A percentile compares a stretch with the other conserved stretches of the same genome.
phyloP scores from a whole-genome alignment of 2,113 vertebrate genomes.

The Cinclus cinclus region DNA sequence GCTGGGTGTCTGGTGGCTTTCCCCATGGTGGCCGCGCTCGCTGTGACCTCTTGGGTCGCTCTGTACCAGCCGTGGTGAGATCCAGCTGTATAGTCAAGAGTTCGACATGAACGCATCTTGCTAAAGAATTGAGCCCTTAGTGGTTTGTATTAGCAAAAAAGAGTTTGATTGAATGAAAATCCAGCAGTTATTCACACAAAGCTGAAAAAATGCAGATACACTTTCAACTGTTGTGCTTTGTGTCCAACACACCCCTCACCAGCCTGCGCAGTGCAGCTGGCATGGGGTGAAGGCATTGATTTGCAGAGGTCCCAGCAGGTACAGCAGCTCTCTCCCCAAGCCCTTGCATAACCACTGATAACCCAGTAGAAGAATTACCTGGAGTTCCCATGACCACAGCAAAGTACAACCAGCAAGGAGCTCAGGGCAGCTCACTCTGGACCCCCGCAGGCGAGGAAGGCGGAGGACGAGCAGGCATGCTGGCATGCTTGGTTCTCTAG shows the following conservation, averaged over 20 bases:
- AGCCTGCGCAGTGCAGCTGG: slow-evolving; percentile 35
- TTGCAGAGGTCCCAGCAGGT: slow-evolving; percentile 68
- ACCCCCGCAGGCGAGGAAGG: neutral
- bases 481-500: slow-evolving; percentile 39
- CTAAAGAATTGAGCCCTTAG: slow-evolving; percentile 82
- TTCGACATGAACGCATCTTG: slow-evolving; percentile 72
- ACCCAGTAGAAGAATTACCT: slow-evolving; percentile 28
- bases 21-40: neutral
- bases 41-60: neutral
- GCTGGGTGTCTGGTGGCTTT: slow-evolving; percentile 56
- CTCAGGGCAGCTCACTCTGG: neutral
- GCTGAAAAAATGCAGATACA: slow-evolving; percentile 46
- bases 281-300: slow-evolving; percentile 71
- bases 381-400: slow-evolving; percentile 39
- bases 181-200: slow-evolving; percentile 75
- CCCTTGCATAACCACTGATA: slow-evolving; percentile 60
- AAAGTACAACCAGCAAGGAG: slow-evolving; percentile 6
- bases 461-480: slow-evolving; percentile 40
- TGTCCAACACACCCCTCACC: slow-evolving; percentile 64
- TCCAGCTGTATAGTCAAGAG: slow-evolving; percentile 66
- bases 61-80: slow-evolving; percentile 38
- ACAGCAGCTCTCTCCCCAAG: slow-evolving; percentile 68
- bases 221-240: slow-evolving; percentile 76
- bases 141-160: slow-evolving; percentile 75
- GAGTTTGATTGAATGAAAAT: slow-evolving; percentile 67